Percentiles rank a stretch among this genome's conserved stretches.
These are phyloP conservation scores for Lamellibrachia satsuma DNA, from an alignment of 2,888 invertebrate species.

Conservation along the genomic window DNA sequence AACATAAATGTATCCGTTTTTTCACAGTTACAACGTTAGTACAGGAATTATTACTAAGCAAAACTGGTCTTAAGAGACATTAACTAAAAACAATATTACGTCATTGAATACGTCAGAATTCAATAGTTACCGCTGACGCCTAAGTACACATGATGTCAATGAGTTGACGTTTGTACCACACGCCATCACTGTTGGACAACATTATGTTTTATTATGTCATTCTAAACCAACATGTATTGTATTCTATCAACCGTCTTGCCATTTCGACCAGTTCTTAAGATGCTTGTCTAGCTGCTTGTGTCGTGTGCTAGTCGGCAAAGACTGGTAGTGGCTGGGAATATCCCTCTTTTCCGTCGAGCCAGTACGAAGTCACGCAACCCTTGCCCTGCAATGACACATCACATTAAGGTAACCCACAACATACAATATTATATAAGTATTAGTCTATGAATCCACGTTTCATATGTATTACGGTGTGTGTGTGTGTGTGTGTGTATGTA, in stretches of 20 bases:
- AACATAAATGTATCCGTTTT: not conserved
- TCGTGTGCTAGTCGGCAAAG: not conserved
- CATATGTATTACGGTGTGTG: not conserved
- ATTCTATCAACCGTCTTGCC: not conserved
- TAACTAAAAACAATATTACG: too few species aligned
- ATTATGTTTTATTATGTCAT: not conserved
- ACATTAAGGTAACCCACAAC: not conserved
- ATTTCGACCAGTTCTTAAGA: not conserved
- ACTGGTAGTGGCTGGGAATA: not conserved
- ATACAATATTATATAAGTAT: not conserved
- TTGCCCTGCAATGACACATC: not conserved
- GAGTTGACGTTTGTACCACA: not conserved
- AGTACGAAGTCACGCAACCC: not conserved
- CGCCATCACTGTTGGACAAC: not conserved
- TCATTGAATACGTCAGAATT: too few species aligned
- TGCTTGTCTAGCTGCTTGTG: not conserved
- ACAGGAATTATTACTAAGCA: too few species aligned
- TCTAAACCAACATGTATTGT: not conserved
- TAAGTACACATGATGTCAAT: too few species aligned
- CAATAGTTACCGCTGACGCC: too few species aligned
- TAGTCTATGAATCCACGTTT: not conserved
- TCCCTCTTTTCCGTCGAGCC: not conserved
- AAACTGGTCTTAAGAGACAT: too few species aligned
- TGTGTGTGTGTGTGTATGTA: not conserved
- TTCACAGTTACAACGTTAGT: too few species aligned